A percentile compares a stretch with the other conserved stretches of the same genome.
Conservation (phyloP, 2,113 vertebrate species). For the Larimichthys polyactis region DNA sequence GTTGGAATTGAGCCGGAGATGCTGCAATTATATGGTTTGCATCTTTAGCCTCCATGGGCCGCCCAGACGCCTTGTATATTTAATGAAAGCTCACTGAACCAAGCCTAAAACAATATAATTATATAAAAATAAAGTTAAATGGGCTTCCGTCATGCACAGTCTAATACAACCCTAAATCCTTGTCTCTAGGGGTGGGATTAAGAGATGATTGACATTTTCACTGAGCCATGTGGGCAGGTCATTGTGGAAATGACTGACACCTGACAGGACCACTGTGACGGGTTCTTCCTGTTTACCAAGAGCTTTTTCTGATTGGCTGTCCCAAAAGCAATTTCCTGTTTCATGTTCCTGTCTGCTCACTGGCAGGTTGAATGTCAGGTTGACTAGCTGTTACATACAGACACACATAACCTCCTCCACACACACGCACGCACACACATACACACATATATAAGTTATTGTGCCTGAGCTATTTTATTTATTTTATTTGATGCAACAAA, state of each 20-base stretch:
- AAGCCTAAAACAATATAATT: not conserved
- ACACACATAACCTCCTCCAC: not conserved
- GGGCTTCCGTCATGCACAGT: not conserved
- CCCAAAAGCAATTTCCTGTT: constrained; percentile 83
- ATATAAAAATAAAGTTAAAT: constrained; percentile 8
- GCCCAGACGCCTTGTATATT: not conserved
- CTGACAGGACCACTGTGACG: constrained; percentile 77
- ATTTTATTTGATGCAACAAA: not conserved
- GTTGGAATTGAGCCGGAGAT: not conserved
- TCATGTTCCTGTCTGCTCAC: constrained; percentile 78
- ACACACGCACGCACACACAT: not conserved
- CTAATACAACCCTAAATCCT: constrained; percentile 33
- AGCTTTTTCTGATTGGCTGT: constrained; percentile 80
- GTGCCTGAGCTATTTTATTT: not conserved
- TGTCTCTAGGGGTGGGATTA: constrained; percentile 63
- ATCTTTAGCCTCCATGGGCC: not conserved
- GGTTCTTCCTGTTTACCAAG: constrained; percentile 78
- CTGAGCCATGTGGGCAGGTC: constrained; percentile 71
- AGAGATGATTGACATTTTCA: constrained; percentile 69
- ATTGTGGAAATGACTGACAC: constrained; percentile 79
- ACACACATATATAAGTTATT: not conserved
- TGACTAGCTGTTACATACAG: constrained; percentile 60
- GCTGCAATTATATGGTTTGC: not conserved
- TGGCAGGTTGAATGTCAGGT: constrained; percentile 75
- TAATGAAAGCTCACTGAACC: constrained; percentile 11